Evolutionary conservation across 2,113 vertebrate species (phyloP).

Genomic region (Cyprinodon tularosa): DNA sequence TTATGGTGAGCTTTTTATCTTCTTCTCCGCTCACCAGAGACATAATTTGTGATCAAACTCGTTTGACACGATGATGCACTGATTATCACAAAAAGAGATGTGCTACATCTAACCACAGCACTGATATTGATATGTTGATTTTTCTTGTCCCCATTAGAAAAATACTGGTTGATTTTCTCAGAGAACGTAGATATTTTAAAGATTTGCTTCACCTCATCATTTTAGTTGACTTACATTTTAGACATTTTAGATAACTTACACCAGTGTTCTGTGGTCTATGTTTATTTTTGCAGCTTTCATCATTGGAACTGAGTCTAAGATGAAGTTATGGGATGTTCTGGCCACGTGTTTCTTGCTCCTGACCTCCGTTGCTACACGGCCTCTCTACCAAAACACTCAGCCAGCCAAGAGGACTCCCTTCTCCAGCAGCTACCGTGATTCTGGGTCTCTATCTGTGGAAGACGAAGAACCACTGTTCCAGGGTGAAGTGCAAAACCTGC

Average conservation of each 20-base stretch:
- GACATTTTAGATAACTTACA: neutral
- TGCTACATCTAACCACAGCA: conserved; percentile 20
- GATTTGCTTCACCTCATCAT: neutral
- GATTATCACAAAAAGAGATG: conserved; percentile 67
- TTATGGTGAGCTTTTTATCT: conserved; percentile 10
- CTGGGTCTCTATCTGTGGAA: conserved; percentile 76
- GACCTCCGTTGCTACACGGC: conserved; percentile 89
- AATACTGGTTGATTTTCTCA: conserved; percentile 17
- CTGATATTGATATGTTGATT: neutral
- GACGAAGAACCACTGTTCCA: conserved; percentile 69
- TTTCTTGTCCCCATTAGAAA: conserved; percentile 39
- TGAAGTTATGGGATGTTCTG: conserved; percentile 99
- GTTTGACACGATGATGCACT: conserved; percentile 60
- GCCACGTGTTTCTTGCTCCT: conserved; percentile 98
- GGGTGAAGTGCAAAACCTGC: conserved; percentile 71
- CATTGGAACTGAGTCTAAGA: conserved; percentile 97
- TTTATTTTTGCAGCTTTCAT: conserved; percentile 82
- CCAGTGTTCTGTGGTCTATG: neutral
- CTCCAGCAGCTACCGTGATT: conserved; percentile 81
- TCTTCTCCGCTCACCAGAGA: conserved; percentile 17
- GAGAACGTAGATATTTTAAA: neutral
- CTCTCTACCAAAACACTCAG: conserved; percentile 85
- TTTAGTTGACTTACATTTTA: neutral
- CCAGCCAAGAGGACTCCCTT: conserved; percentile 82
- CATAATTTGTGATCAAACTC: conserved; percentile 33